Conservation (phyloP, 1,140 invertebrate genomes). For the Platyscapa corneri region DNA sequence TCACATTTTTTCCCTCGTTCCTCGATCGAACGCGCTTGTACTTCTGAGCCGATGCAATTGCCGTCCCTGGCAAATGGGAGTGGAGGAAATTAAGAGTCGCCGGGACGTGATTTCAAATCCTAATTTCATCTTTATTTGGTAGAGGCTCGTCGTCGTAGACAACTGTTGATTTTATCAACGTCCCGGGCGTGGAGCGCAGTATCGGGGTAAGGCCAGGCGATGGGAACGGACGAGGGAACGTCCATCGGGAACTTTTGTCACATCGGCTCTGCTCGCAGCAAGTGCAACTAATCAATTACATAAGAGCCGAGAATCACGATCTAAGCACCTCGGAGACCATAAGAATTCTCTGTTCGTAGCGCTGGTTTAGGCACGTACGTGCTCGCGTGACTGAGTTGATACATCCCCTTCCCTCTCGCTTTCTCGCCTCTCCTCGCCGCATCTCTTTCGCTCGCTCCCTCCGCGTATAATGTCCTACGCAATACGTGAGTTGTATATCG, state of each 20-base stretch:
- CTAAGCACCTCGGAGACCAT: slow-evolving; percentile 27
- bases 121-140: background rate
- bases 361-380: slow-evolving; percentile 37
- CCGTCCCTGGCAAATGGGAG: too few relatives aligned
- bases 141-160: background rate
- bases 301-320: slow-evolving; percentile 40
- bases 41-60: too few relatives aligned
- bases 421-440: background rate
- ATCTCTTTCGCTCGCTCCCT: background rate
- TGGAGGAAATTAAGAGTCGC: too few relatives aligned
- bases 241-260: background rate
- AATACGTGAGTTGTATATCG: slow-evolving; percentile 18
- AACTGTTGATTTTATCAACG: background rate
- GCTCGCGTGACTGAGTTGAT: slow-evolving; percentile 3
- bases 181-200: background rate
- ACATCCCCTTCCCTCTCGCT: slow-evolving; percentile 13
- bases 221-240: background rate
- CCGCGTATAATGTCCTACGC: slow-evolving; percentile 25
- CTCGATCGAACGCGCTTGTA: too few relatives aligned
- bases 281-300: slow-evolving; percentile 50
- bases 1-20: background rate
- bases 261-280: background rate
- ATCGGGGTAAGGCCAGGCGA: background rate
- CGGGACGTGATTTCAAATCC: too few relatives aligned
- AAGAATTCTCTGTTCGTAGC: slow-evolving; percentile 31